Evolutionary conservation across 2,797 vertebrate species (phyloP).

Genomic region (Staurois parvus): DNA sequence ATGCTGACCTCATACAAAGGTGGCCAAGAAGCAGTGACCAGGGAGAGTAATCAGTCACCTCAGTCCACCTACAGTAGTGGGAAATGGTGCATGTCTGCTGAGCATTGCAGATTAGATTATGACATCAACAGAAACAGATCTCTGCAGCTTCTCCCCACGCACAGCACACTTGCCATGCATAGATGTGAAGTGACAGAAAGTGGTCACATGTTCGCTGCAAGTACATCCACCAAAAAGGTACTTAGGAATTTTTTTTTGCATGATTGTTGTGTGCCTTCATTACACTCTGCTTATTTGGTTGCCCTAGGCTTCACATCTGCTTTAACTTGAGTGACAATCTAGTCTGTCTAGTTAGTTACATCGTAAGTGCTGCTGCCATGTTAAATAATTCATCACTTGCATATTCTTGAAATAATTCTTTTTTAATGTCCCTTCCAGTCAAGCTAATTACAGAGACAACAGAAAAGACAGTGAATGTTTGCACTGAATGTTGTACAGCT

Average conservation of each 20-base stretch:
- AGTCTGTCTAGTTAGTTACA: background rate
- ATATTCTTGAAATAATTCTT: background rate
- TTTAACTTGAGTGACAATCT: background rate
- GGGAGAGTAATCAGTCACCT: too few species aligned
- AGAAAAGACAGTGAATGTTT: background rate
- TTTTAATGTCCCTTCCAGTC: background rate
- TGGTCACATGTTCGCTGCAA: background rate
- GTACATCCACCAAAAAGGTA: background rate
- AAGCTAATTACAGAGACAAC: background rate
- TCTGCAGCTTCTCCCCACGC: background rate
- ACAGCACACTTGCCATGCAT: background rate
- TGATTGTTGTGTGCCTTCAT: background rate
- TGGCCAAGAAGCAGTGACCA: too few species aligned
- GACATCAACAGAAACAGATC: too few species aligned
- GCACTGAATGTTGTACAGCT: background rate
- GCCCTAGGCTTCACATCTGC: background rate
- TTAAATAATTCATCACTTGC: slow-evolving; percentile 1
- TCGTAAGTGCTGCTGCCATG: background rate
- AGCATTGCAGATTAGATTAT: too few species aligned
- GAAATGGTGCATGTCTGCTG: too few species aligned
- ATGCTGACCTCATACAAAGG: too few species aligned
- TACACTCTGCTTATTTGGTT: background rate
- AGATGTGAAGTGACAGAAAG: background rate
- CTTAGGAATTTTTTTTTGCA: background rate
- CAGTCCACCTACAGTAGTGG: too few species aligned